Percentiles rank a stretch among this genome's conserved stretches.
Conservation (phyloP, 2,888 invertebrate genomes). For the Mythimna loreyi region DNA sequence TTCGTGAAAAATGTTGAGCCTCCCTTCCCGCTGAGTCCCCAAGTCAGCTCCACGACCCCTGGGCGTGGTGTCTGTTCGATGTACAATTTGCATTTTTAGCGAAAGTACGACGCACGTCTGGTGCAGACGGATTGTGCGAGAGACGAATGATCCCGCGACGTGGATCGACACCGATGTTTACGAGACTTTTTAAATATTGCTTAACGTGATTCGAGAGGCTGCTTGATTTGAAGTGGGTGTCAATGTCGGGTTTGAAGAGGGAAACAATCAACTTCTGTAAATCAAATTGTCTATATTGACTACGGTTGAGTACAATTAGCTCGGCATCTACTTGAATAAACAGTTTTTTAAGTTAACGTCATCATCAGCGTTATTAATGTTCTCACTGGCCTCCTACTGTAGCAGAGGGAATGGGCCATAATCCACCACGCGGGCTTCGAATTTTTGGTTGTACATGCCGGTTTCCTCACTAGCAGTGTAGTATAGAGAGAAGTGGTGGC, state of each 20-base stretch:
- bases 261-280: too few relatives aligned
- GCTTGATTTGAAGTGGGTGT: slow-evolving; percentile 15
- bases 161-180: slow-evolving; percentile 71
- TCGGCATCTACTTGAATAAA: too few relatives aligned
- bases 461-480: too few relatives aligned
- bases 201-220: slow-evolving; percentile 29
- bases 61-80: slow-evolving; percentile 87
- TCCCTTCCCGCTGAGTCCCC: slow-evolving; percentile 74
- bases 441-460: too few relatives aligned
- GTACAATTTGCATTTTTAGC: slow-evolving; percentile 89
- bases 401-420: too few relatives aligned
- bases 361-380: too few relatives aligned
- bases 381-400: too few relatives aligned
- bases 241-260: slow-evolving; percentile 9
- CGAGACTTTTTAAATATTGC: slow-evolving; percentile 61
- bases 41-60: slow-evolving; percentile 75
- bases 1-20: slow-evolving; percentile 86
- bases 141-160: slow-evolving; percentile 85
- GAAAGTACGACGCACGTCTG: slow-evolving; percentile 87
- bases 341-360: too few relatives aligned
- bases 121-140: slow-evolving; percentile 83
- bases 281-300: too few relatives aligned
- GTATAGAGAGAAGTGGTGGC: too few relatives aligned
- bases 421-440: too few relatives aligned
- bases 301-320: too few relatives aligned